Conservation (phyloP, 2,888 invertebrate genomes). For the Cotesia congregata region DNA sequence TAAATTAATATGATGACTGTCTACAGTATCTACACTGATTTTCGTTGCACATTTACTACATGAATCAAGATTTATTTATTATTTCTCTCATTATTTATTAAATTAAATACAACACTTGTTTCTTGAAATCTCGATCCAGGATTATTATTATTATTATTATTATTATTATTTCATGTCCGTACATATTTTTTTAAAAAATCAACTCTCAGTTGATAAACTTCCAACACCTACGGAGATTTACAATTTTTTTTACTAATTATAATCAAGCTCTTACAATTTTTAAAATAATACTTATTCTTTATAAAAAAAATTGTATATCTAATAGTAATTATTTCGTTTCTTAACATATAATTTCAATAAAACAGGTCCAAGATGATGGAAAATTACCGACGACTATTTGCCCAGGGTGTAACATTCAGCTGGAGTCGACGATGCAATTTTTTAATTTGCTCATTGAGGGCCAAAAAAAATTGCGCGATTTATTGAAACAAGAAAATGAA, state of each 20-base stretch:
- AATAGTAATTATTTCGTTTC: too few relatives aligned
- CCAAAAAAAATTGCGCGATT: slow-evolving; percentile 74
- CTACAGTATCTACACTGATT: slow-evolving; percentile 64
- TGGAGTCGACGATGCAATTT: slow-evolving; percentile 82
- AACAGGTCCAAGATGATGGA: slow-evolving; percentile 79
- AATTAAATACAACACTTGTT: slow-evolving; percentile 27
- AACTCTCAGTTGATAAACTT: too few relatives aligned
- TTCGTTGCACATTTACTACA: slow-evolving; percentile 63
- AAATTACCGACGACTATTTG: slow-evolving; percentile 81
- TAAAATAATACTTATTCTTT: too few relatives aligned
- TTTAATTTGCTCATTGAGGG: slow-evolving; percentile 80
- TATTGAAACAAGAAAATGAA: slow-evolving; percentile 71
- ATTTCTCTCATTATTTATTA: slow-evolving; percentile 30
- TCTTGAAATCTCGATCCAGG: too few relatives aligned
- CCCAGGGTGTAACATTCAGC: slow-evolving; percentile 82
- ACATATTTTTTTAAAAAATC: too few relatives aligned
- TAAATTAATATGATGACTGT: slow-evolving; percentile 1
- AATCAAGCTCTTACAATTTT: too few relatives aligned
- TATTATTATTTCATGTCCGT: too few relatives aligned
- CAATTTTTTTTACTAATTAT: too few relatives aligned
- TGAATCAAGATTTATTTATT: slow-evolving; percentile 59
- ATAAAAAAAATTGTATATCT: too few relatives aligned
- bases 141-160: too few relatives aligned
- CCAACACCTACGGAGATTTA: too few relatives aligned
- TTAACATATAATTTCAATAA: too few relatives aligned